These are phyloP conservation scores for Hyperoodon ampullatus DNA, from an alignment of 2,113 vertebrate genomes.

Conservation along the genomic window DNA sequence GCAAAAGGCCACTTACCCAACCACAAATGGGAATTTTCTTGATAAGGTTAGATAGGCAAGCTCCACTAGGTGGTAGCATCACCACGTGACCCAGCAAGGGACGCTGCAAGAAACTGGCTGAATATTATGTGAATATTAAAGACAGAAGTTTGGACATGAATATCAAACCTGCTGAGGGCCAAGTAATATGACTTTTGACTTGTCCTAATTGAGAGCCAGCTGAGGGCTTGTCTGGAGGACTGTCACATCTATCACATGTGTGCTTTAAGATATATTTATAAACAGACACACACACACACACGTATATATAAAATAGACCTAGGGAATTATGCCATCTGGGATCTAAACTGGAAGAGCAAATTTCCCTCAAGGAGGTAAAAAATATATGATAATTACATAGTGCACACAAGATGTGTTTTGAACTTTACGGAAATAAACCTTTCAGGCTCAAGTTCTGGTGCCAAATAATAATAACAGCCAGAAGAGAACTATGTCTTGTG, in stretches of 20 bases:
- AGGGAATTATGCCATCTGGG: constrained; percentile 45
- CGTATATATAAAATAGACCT: neutral
- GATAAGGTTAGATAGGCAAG: neutral
- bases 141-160: constrained; percentile 48
- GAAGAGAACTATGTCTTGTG: constrained; percentile 61
- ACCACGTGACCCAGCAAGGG: neutral
- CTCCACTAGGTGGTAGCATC: constrained; percentile 69
- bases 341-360: constrained; percentile 55
- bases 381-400: constrained; percentile 62
- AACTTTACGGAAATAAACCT: constrained; percentile 68
- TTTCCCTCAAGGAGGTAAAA: constrained; percentile 57
- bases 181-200: constrained; percentile 3
- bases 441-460: constrained; percentile 57
- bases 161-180: neutral
- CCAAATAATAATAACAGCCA: constrained; percentile 68
- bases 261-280: constrained; percentile 23
- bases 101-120: constrained; percentile 38
- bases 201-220: neutral
- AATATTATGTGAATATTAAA: constrained; percentile 54
- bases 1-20: neutral
- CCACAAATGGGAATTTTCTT: neutral
- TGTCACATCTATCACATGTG: neutral
- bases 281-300: neutral
- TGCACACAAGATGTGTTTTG: constrained; percentile 59
- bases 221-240: neutral